These are phyloP conservation scores for Pentalonia nigronervosa DNA, from an alignment of 1,140 invertebrate genomes.

Conservation along the genomic window DNA sequence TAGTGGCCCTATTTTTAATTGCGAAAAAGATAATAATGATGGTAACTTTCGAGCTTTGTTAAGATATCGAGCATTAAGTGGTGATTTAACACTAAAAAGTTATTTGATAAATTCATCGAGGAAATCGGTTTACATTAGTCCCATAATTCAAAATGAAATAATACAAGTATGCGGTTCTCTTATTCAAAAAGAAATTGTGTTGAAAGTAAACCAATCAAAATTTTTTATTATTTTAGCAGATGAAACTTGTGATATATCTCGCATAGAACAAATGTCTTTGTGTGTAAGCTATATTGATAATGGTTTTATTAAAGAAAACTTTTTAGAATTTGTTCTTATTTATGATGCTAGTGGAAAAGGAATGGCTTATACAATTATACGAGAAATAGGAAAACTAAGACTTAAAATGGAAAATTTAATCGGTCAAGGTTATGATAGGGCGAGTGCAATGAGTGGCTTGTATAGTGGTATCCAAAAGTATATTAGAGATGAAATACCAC, in stretches of 20 bases:
- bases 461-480: too few species aligned
- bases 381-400: too few species aligned
- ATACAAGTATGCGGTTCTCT: neutral
- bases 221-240: neutral
- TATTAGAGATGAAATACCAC: too few species aligned
- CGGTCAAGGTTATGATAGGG: too few species aligned
- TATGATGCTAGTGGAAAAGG: too few species aligned
- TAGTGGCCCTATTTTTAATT: too few species aligned
- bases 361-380: too few species aligned
- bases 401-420: too few species aligned
- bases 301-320: too few species aligned
- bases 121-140: neutral
- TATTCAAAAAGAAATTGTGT: neutral
- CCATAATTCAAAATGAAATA: slow-evolving; percentile 3
- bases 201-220: neutral
- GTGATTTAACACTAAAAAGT: neutral
- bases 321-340: too few species aligned
- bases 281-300: neutral
- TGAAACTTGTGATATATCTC: neutral
- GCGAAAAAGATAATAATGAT: neutral
- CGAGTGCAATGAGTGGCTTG: too few species aligned
- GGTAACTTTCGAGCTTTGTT: neutral
- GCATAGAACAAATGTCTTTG: neutral
- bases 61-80: neutral
- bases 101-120: neutral